Evolutionary conservation across 2,888 invertebrate genomes (phyloP), one percentile per base, ranked within the genome.

Genomic region (Tachina lurida): DNA sequence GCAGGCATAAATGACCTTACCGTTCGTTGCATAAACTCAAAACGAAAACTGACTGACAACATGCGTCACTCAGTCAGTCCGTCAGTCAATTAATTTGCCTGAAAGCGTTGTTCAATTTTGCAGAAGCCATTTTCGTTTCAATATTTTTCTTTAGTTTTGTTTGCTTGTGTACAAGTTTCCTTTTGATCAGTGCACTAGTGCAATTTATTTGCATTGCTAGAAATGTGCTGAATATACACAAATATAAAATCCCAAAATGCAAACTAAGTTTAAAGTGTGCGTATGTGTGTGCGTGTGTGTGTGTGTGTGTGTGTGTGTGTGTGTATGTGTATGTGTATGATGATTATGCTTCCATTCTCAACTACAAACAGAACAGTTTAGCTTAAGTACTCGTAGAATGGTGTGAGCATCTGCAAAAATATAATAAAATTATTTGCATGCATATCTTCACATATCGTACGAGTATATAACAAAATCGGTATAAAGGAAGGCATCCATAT

Each of bases 201-300:
- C 68, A 79, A 70, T 75, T 75, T 79, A 70, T 70, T 79, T 75
- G 62, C 70, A 58, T 79, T 79, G 63, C 79, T 58, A 12, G 47
- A 58, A 75, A 70, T 79, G 13, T 84, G 84, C 84, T 79, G 74
- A 68, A 75, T 70, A 2, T 54, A 70, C 84, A 75, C 17, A 60
- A 71, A 74, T 22, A 58, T 43, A 54, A 13, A 80, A 73, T 58
- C 10, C 67, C 71, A 82, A 77, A 77, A 77, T 83, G 65, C 52
- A 73, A 58, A 65, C 71, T 65, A 45, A 83, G 71, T 67, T 49
- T 83, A 43, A 77, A 71, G 39, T 71, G 19, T 39, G 13, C 19
- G n/a, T 47, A 65, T 73, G 3, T 45, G 4, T 5, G 31, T 31
- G 7, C 7, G 7, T 45, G 7, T 31, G 31, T 31, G 31, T 7